phyloP scores from a whole-genome alignment of 1,140 invertebrate species.

The Penaeus chinensis region DNA sequence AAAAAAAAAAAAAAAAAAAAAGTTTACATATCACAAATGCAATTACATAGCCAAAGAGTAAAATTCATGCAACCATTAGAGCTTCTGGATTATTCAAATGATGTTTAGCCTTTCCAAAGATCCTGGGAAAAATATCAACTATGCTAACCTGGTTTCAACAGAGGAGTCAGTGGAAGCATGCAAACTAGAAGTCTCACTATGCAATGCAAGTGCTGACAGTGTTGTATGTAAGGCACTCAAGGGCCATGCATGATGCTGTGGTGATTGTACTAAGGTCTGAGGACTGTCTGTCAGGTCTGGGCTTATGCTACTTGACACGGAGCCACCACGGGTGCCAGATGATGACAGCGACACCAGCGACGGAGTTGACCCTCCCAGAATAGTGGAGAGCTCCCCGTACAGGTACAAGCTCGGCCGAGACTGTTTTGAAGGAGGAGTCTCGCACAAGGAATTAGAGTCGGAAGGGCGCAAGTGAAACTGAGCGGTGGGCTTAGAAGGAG shows the following conservation, averaged over 20 bases:
- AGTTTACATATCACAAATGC: no score
- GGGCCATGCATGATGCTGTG: constrained; percentile 1
- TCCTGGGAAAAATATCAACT: background rate
- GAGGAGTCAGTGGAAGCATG: constrained; percentile 28
- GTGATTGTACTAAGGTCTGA: constrained; percentile 2
- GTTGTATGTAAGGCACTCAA: constrained; percentile 25
- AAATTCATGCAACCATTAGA: no score
- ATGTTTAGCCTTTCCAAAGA: background rate
- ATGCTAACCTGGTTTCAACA: constrained; percentile 45
- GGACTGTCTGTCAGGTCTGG: background rate
- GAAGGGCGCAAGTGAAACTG: background rate
- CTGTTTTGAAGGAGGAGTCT: background rate
- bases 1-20: no score
- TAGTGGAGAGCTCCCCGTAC: constrained; percentile 2
- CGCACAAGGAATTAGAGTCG: background rate
- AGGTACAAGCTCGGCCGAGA: background rate
- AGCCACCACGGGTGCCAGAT: constrained; percentile 24
- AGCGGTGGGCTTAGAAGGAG: constrained; percentile 46
- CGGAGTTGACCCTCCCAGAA: constrained; percentile 43
- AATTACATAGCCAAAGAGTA: no score
- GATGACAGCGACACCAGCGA: constrained; percentile 26
- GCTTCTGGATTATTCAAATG: no score
- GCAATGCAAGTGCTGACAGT: constrained; percentile 32
- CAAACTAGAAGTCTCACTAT: constrained; percentile 34
- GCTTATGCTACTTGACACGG: constrained; percentile 27